Base-by-base conservation (phyloP, 2,113 vertebrate genomes). In the Thamnaconus septentrionalis region DNA sequence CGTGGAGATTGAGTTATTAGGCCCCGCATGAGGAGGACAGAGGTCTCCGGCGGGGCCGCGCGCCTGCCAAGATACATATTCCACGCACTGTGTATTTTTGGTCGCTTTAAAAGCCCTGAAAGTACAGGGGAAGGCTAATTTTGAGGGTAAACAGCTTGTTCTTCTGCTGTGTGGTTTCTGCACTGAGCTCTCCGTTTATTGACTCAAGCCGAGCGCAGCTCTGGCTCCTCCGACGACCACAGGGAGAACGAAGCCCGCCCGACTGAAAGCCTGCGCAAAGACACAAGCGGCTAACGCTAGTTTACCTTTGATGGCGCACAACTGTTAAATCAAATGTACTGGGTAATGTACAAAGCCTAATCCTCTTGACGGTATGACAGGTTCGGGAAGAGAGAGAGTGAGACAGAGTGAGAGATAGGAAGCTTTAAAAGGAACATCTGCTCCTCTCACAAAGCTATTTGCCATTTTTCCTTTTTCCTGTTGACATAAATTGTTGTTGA, bases 71-170 rank as follows among this genome's bases (percentile, higher is more conserved):
- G 61, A 85, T 74, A 80, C 78, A 84, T 80, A 84, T 84, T 84
- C 72, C 77, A 71, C 4, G 41, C 69, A 66, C 72, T 76, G 79
- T 81, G 74, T 82, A 81, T 80, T 85, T 84, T 84, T 81, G 84
- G 81, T 84, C 9, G 66, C 79, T 79, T 81, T 85, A 81, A 87
- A 85, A 88, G 78, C 77, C 81, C 77, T 74, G 45, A 80, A 88
- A 85, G 78, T 86, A 83, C 53, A 80, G 81, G 81, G 81, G 81
- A 79, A 66, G 82, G 77, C 85, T 86, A 82, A 88, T 89, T 87
- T 79, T 86, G 68, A 75, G 83, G 79, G 80, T 82, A 89, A 88
- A 88, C 81, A 82, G 80, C 80, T 84, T 81, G 89, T 81, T 85
- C 78, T 78, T 82, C 85, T 73, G 86, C 83, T 61, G 75, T 81